phyloP scores from a whole-genome alignment of 2,113 vertebrate genomes.

The Podarcis raffonei region DNA sequence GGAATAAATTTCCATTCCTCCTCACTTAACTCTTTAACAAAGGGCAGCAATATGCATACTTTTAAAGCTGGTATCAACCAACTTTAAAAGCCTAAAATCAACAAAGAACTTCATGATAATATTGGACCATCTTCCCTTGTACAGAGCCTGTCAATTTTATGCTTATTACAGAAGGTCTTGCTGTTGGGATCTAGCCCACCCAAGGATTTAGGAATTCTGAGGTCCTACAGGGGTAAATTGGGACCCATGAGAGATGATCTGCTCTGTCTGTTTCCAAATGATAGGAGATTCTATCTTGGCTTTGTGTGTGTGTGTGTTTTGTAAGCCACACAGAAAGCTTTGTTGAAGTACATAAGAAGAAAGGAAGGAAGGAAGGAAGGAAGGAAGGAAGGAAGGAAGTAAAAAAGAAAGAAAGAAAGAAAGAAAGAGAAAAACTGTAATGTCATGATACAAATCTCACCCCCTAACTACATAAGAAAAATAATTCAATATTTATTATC shows the following conservation, averaged over 20 bases:
- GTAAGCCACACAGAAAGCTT: neutral
- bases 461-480: neutral
- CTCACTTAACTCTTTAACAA: neutral
- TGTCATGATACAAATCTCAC: neutral
- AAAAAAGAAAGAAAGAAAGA: too few species aligned
- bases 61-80: constrained; percentile 51
- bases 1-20: constrained; percentile 33
- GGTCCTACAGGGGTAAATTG: too few species aligned
- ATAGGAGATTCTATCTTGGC: neutral
- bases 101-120: neutral
- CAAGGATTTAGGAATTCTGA: too few species aligned
- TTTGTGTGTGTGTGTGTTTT: neutral
- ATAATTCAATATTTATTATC: neutral
- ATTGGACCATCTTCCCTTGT: too few species aligned
- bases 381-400: too few species aligned
- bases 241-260: neutral
- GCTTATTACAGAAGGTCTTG: too few species aligned
- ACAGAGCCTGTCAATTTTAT: too few species aligned
- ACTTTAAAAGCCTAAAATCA: neutral
- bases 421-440: neutral
- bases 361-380: neutral
- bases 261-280: neutral
- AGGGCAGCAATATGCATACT: neutral
- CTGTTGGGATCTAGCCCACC: too few species aligned
- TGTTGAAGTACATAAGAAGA: neutral